phyloP scores from a whole-genome alignment of 2,797 vertebrate genomes.

The Orestias chungarensis region DNA sequence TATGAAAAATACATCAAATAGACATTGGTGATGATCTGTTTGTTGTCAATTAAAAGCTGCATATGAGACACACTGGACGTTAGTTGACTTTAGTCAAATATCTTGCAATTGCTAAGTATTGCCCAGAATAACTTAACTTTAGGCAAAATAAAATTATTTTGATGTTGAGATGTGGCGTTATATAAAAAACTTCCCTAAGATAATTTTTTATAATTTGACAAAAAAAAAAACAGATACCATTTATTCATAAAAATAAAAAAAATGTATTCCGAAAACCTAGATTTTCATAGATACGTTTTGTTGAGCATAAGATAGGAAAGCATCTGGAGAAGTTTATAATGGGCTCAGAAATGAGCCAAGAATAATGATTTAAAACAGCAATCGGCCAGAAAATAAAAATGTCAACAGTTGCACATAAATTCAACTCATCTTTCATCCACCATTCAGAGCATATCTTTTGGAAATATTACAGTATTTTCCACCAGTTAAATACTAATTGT shows the following conservation, averaged over 20 bases:
- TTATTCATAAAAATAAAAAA: constrained; percentile 9
- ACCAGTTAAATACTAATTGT: constrained; percentile 12
- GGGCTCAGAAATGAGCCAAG: constrained; percentile 19
- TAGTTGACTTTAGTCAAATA: constrained; percentile 20
- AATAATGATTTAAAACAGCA: constrained; percentile 33
- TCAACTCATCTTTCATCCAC: constrained; percentile 29
- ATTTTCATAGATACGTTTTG: constrained; percentile 27
- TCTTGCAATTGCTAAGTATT: constrained; percentile 13
- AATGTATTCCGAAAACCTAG: constrained; percentile 3
- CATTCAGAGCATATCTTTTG: constrained; percentile 23
- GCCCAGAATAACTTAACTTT: constrained; percentile 6
- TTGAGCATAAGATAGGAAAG: constrained; percentile 41
- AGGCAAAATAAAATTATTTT: background rate
- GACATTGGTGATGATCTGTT: constrained; percentile 25
- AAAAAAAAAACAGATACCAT: background rate
- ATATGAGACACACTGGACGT: background rate
- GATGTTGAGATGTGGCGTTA: background rate
- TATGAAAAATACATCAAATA: constrained; percentile 42
- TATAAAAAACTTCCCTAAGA: background rate
- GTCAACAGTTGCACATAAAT: constrained; percentile 57
- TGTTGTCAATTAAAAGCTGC: constrained; percentile 21
- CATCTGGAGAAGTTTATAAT: constrained; percentile 63
- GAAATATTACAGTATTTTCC: background rate
- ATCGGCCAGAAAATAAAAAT: constrained; percentile 53
- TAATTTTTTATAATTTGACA: background rate